A percentile compares a stretch with the other conserved stretches of the same genome.
Evolutionary conservation across 2,888 invertebrate species (phyloP).

Genomic region (Pyrgus malvae): DNA sequence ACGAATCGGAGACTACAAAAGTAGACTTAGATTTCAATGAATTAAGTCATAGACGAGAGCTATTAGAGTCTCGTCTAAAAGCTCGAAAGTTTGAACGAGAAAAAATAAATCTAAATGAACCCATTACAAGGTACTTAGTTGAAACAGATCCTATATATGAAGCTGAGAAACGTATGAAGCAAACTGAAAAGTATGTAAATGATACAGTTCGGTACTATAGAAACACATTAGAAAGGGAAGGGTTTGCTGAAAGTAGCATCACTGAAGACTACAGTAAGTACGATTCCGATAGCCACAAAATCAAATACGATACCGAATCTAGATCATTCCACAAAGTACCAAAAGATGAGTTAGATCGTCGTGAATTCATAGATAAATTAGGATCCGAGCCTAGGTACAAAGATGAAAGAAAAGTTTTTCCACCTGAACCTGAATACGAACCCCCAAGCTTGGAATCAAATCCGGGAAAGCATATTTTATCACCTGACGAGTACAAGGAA

Average conservation of each 20-base stretch:
- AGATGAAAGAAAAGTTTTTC: constrained; percentile 60
- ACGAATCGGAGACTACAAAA: constrained; percentile 60
- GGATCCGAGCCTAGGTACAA: constrained; percentile 53
- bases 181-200: constrained; percentile 79
- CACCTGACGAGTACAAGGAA: constrained; percentile 82
- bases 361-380: constrained; percentile 62
- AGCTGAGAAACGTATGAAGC: constrained; percentile 72
- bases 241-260: constrained; percentile 75
- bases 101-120: constrained; percentile 58
- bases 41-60: constrained; percentile 87
- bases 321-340: constrained; percentile 61
- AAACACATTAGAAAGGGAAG: constrained; percentile 80
- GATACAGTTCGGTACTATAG: constrained; percentile 82
- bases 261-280: constrained; percentile 77
- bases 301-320: constrained; percentile 70
- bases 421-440: constrained; percentile 81
- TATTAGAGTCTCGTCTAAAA: constrained; percentile 88
- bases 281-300: constrained; percentile 69
- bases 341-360: constrained; percentile 63
- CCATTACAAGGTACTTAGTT: constrained; percentile 65
- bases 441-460: constrained; percentile 86
- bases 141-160: constrained; percentile 76
- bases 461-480: constrained; percentile 78
- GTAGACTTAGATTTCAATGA: constrained; percentile 79
- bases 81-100: constrained; percentile 78